These are phyloP conservation scores for Eudasyphora cyanicolor DNA, from an alignment of 2,888 invertebrate genomes.

Conservation along the genomic window DNA sequence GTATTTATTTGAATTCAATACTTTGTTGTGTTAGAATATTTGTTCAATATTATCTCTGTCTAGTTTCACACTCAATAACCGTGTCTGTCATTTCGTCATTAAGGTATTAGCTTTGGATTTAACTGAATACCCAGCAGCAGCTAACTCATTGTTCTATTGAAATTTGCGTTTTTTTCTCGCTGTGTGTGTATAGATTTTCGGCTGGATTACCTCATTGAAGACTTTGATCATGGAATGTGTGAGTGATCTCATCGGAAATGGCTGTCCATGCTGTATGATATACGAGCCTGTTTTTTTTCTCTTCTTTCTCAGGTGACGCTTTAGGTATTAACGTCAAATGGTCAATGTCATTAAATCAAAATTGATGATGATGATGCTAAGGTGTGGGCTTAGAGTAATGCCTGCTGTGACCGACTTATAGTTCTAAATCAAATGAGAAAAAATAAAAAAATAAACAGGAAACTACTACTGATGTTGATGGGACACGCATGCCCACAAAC, in stretches of 20 bases:
- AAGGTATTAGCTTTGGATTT: background rate
- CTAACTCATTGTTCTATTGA: background rate
- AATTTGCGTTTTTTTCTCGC: background rate
- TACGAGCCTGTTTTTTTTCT: background rate
- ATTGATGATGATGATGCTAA: too few relatives aligned
- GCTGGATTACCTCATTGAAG: slow-evolving; percentile 23
- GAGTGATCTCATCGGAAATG: slow-evolving; percentile 63
- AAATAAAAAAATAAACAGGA: background rate
- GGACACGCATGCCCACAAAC: background rate
- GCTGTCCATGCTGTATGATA: background rate
- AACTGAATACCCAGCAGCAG: background rate
- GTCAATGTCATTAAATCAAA: slow-evolving; percentile 11
- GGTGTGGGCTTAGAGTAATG: background rate
- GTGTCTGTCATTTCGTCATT: slow-evolving; percentile 10
- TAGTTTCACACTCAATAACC: background rate
- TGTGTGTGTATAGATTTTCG: background rate
- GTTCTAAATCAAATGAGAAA: background rate
- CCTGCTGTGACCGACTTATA: background rate
- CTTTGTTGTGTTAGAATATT: background rate
- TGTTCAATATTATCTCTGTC: background rate
- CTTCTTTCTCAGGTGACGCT: background rate
- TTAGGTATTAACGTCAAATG: slow-evolving; percentile 5
- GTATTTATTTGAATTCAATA: background rate
- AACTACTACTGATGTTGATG: too few relatives aligned
- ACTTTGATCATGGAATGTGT: background rate